Base-by-base conservation (phyloP, 2,888 invertebrate genomes). In the Conistra vaccinii region DNA sequence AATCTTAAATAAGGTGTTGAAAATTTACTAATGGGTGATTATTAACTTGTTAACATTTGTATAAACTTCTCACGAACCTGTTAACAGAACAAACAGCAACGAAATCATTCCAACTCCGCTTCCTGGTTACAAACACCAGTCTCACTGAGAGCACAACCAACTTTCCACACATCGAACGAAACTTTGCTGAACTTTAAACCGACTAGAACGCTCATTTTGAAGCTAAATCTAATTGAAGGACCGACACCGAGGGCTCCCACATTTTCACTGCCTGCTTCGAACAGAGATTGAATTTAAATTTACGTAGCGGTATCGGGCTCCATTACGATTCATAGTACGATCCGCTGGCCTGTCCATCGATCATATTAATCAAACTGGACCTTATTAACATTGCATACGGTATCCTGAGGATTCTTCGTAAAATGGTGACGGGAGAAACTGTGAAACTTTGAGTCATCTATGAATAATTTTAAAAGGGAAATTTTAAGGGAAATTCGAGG, bases 221-320 rank as follows among this genome's bases (percentile, higher is more conserved):
- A 90, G 92, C 92, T 93, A 92, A 93, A 92, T 93, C 92, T 92
- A 93, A 93, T 92, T 92, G 93, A 91, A 92, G 90, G 91, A 94
- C 96, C 93, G 94, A 82, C 93, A 87, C 87, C 90, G 89, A 93
- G 90, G 92, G 92, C 94, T 92, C 90, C 91, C 92, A 92, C 96
- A 96, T 96, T 96, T 96, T 95, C 95, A 96, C 96, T 96, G 95
- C 85, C 91, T 89, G 90, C 86, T 88, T 86, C 91, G 87, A 86
- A 90, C 91, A 89, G 91, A 93, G 92, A 92, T 93, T 93, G 96
- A 95, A 96, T 96, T 92, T 94, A 93, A 95, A 96, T 95, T 95
- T 94, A 92, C 92, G 89, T 96, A 96, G 95, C 95, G 95, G 96
- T 96, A 95, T 90, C 91, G 88, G 85, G 84, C 87, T 86, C 87